A percentile compares a stretch with the other conserved stretches of the same genome.
Evolutionary conservation across 1,140 invertebrate genomes (phyloP).

Genomic region (Wasmannia auropunctata): DNA sequence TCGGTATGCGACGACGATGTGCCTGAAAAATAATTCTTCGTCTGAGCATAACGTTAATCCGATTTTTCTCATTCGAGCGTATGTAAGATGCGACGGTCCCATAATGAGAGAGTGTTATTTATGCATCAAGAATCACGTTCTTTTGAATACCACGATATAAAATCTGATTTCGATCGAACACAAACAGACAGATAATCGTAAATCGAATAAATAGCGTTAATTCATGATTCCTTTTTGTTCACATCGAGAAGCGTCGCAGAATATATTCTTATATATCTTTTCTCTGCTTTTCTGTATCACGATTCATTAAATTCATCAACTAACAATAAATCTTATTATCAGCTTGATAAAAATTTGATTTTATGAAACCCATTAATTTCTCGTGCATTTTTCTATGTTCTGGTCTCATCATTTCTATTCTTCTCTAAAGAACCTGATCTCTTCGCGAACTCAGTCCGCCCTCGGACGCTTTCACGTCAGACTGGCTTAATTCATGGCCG

Average conservation of each 20-base stretch:
- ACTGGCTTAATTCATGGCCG: slow-evolving; percentile 67
- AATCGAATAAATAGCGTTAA: slow-evolving; percentile 1
- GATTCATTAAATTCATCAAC: not conserved
- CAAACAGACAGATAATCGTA: not conserved
- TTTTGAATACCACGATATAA: not conserved
- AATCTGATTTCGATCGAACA: not conserved
- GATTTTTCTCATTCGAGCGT: not conserved
- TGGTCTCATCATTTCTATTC: slow-evolving; percentile 45
- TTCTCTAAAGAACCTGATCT: slow-evolving; percentile 20
- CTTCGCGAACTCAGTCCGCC: slow-evolving; percentile 56
- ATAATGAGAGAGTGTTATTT: slow-evolving; percentile 12
- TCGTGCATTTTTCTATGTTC: slow-evolving; percentile 18
- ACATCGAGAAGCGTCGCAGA: not conserved
- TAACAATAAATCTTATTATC: not conserved
- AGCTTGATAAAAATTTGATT: slow-evolving; percentile 12
- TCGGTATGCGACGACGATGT: slow-evolving; percentile 46
- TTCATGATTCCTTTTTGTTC: slow-evolving; percentile 1
- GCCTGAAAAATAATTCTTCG: slow-evolving; percentile 55
- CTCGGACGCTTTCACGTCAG: slow-evolving; percentile 56
- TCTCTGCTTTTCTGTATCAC: not conserved
- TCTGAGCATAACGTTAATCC: slow-evolving; percentile 1
- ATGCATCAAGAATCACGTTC: not conserved
- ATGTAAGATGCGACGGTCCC: not conserved
- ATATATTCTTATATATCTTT: not conserved
- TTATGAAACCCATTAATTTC: slow-evolving; percentile 31